Evolutionary conservation across 2,113 vertebrate species (phyloP).

Genomic region (Micromys minutus): DNA sequence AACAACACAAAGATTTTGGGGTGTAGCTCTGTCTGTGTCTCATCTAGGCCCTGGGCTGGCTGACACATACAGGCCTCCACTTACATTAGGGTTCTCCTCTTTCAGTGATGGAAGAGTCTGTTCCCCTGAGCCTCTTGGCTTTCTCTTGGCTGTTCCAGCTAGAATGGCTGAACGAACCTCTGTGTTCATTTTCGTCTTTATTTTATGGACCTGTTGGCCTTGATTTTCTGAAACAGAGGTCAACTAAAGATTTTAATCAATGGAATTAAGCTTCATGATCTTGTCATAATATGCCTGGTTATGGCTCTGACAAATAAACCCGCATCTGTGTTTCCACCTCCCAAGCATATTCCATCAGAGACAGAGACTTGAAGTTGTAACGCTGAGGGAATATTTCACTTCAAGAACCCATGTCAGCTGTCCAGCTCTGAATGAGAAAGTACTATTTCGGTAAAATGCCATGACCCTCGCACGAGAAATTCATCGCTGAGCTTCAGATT

Average conservation of each 20-base stretch:
- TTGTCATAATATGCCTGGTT: not conserved
- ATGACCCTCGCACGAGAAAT: too few species aligned
- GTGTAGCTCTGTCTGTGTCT: not conserved
- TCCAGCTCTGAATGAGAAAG: too few species aligned
- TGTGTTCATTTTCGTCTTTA: not conserved
- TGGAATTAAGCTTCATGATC: not conserved
- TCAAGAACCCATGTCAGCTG: not conserved
- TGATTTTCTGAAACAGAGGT: not conserved
- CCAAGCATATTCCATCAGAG: too few species aligned
- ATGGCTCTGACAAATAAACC: not conserved
- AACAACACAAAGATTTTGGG: not conserved
- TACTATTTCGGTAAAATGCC: too few species aligned
- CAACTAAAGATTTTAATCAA: not conserved
- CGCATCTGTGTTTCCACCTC: too few species aligned
- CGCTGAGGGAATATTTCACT: too few species aligned
- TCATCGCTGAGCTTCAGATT: too few species aligned
- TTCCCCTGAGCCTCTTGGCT: not conserved
- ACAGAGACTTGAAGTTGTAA: too few species aligned
- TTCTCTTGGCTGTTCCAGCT: not conserved
- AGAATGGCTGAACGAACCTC: not conserved
- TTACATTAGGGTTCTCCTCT: not conserved
- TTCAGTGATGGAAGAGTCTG: not conserved
- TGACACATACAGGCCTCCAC: not conserved
- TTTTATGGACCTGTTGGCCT: not conserved
- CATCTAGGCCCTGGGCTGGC: not conserved